Evolutionary conservation across 2,797 vertebrate genomes (phyloP).

Genomic region (Phataginus tetradactyla): DNA sequence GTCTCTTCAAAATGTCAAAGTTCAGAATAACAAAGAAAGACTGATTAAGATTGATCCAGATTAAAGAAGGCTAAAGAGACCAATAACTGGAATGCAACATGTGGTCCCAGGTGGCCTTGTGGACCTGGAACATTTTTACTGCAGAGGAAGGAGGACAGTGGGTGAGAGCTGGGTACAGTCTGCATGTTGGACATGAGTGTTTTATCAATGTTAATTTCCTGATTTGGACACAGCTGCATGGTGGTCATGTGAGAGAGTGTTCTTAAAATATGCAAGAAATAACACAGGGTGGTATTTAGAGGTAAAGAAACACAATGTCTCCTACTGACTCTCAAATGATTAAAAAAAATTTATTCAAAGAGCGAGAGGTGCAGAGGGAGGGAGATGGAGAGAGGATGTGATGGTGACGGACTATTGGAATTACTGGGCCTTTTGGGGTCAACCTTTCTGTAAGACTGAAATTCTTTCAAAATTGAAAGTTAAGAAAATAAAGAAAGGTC

Average conservation of each 20-base stretch:
- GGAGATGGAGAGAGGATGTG: not conserved
- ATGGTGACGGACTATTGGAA: not conserved
- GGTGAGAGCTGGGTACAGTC: not conserved
- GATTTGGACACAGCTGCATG: not conserved
- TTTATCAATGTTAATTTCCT: not conserved
- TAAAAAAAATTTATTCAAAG: not conserved
- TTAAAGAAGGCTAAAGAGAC: not conserved
- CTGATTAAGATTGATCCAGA: not conserved
- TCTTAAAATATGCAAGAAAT: not conserved
- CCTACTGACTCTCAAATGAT: not conserved
- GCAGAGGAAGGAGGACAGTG: not conserved
- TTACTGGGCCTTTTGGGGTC: not conserved
- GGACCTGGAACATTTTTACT: not conserved
- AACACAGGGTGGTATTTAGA: not conserved
- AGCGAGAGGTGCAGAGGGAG: not conserved
- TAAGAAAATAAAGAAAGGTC: not conserved
- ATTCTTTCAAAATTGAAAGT: not conserved
- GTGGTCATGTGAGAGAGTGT: not conserved
- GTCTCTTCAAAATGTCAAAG: not conserved
- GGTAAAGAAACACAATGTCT: not conserved
- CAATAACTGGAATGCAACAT: rapidly evolving
- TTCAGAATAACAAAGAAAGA: not conserved
- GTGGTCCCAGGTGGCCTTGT: not conserved
- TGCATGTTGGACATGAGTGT: not conserved
- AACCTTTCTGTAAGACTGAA: not conserved